Base-by-base conservation (phyloP, 2,888 invertebrate species). In the Nipponacmea schrenckii region DNA sequence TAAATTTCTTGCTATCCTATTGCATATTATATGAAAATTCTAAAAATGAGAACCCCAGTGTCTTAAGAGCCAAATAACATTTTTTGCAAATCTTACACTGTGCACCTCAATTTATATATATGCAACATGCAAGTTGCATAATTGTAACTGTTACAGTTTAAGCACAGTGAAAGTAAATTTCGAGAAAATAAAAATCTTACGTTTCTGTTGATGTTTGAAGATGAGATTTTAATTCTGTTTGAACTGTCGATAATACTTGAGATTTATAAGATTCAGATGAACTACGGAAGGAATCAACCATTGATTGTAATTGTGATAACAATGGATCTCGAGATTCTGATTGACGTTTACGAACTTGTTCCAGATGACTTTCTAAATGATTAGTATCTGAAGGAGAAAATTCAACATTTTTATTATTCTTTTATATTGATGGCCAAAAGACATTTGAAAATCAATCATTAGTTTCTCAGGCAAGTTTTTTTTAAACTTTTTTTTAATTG, bases 291-390 rank as follows among this genome's bases (percentile, higher is more conserved):
- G 80, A 74, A n/a, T 84, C 84, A 2, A 81, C 80, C 26, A 84
- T 70, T 27, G 80, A 76, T 39, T 81, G 79, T 67, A 87, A 71
- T 79, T 87, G 85, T 8, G 76, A 75, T 7, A 86, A 74, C 12
- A 86, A 67, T 0, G 86, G 86, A 72, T 87, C 86, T 12, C 85
- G 79, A 4, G 81, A 71, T 67, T 85, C 84, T 31, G 80, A 76
- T 24, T 85, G 83, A 48, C 81, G 80, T 71, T 82, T 82, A 27
- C 83, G 79, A 14, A 84, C 76, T 50, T 81, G 78, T 44, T 86
- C 83, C 56, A 87, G 70, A 64, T 87, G 85, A 46, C 79, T 77
- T 70, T 86, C 84, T 27, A 87, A 75, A 67, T 85, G 83, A 46
- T 81, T 76, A 14, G 84, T 79, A 73, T 86, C 87, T 87, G 74